A percentile compares a stretch with the other conserved stretches of the same genome.
phyloP scores from a whole-genome alignment of 2,113 vertebrate genomes.

The Herpetotheres cachinnans region DNA sequence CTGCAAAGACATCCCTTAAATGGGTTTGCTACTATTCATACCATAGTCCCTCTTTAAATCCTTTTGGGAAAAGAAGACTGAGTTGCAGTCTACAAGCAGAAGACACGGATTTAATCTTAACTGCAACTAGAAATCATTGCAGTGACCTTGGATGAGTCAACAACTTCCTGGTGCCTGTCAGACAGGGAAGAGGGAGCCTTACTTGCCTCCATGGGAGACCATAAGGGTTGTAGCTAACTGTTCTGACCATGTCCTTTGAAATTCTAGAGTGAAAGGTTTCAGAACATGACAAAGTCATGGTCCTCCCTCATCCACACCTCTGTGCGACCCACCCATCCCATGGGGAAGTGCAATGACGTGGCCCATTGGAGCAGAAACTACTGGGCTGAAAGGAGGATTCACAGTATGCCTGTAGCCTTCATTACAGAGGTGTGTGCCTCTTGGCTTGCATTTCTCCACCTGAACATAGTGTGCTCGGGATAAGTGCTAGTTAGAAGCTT shows the following conservation, averaged over 20 bases:
- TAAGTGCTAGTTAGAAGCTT: conserved; percentile 24
- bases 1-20: not conserved
- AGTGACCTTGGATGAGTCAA: not conserved
- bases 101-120: not conserved
- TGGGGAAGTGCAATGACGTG: not conserved
- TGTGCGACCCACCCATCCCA: not conserved
- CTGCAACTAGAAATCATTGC: not conserved
- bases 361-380: not conserved
- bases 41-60: not conserved
- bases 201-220: not conserved
- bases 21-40: not conserved
- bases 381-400: not conserved
- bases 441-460: not conserved
- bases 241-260: not conserved
- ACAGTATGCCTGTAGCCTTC: not conserved
- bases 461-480: not conserved
- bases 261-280: not conserved
- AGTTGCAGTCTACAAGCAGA: not conserved
- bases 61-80: not conserved
- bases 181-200: not conserved
- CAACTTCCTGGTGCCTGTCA: not conserved
- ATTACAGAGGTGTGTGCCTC: not conserved
- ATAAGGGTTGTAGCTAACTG: not conserved
- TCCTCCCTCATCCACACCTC: not conserved
- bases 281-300: not conserved